phyloP scores from a whole-genome alignment of 1,140 invertebrate species.

The Bicyclus anynana region DNA sequence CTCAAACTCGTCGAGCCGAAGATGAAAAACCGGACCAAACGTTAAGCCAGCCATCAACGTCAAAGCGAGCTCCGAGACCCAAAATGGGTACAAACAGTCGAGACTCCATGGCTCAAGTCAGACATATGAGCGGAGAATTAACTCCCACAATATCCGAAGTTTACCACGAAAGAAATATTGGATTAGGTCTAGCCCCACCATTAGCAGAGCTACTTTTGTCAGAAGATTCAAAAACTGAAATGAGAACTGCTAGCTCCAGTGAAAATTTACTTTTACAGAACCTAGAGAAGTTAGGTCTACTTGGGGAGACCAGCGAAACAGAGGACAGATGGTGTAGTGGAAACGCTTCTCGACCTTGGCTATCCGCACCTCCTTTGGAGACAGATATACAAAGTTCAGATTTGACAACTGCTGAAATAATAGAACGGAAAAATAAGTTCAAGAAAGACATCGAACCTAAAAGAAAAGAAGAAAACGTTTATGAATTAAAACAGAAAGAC shows the following conservation, averaged over 20 bases:
- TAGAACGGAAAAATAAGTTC: conserved; percentile 81
- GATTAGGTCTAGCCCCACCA: conserved; percentile 90
- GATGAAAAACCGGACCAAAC: conserved; percentile 48
- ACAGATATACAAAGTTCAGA: conserved; percentile 81
- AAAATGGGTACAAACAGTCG: conserved; percentile 72
- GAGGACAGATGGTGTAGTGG: conserved; percentile 60
- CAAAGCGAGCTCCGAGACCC: conserved; percentile 49
- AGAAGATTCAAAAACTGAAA: conserved; percentile 69
- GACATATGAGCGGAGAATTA: conserved; percentile 89
- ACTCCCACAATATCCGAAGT: conserved; percentile 93
- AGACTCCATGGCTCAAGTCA: conserved; percentile 84
- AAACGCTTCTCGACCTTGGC: conserved; percentile 72
- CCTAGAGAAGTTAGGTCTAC: conserved; percentile 70
- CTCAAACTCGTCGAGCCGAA: conserved; percentile 54
- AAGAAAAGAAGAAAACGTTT: conserved; percentile 61
- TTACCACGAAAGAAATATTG: conserved; percentile 92
- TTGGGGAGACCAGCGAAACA: conserved; percentile 66
- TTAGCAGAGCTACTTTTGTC: conserved; percentile 88
- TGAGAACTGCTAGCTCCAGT: conserved; percentile 66
- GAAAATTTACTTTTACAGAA: conserved; percentile 68
- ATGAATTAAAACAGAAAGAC: conserved; percentile 64
- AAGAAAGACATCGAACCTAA: conserved; percentile 64
- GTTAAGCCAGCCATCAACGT: conserved; percentile 50
- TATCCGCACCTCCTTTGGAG: conserved; percentile 77
- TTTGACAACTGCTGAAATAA: conserved; percentile 81